Base-by-base conservation (phyloP, 2,888 invertebrate species). In the Galeruca laticollis region DNA sequence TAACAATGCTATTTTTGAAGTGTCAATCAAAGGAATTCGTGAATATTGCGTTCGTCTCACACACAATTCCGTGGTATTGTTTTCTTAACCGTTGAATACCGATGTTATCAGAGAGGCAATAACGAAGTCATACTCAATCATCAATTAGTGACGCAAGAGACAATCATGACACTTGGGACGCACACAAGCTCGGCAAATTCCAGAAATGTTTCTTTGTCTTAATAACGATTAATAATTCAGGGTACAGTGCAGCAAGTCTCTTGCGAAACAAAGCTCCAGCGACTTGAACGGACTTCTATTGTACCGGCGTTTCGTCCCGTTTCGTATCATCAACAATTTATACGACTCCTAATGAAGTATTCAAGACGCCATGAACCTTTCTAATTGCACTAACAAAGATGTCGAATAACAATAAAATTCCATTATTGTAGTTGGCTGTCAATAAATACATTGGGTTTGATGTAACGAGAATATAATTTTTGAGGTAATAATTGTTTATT, bases 141-240 rank as follows among this genome's bases (percentile, higher is more conserved):
- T 52, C 52, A 52, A 52, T 52, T 52, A 52, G 52, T 26, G 52
- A 52, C 52, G 26, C 2, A 9, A 5, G 13, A 60, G 60, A 60
- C 60, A 40, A 20, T 60, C 60, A 47, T 26, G 47, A 47, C 60
- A 47, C 56, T 56, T 40, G 43, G 18, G 56, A 57, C 47, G 60
- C 52, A 60, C 56, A 33, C 63, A 64, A 72, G 61, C 66, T 63
- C 60, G 64, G 69, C 64, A 66, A 64, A 73, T 73, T 70, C 71
- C 56, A 43, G 68, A 60, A 68, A 68, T 71, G 70, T 68, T 69
- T 72, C 70, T 74, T 70, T 70, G 69, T 74, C 70, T 66, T 73
- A 68, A 75, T 73, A 68, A 70, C 64, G 69, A 69, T 78, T 70
- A 78, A 78, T 78, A 76, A 78, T 78, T 73, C 75, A 77, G 71